These are phyloP conservation scores for Leptinotarsa rubiginosa DNA, from an alignment of 2,888 invertebrate species.

Conservation along the genomic window DNA sequence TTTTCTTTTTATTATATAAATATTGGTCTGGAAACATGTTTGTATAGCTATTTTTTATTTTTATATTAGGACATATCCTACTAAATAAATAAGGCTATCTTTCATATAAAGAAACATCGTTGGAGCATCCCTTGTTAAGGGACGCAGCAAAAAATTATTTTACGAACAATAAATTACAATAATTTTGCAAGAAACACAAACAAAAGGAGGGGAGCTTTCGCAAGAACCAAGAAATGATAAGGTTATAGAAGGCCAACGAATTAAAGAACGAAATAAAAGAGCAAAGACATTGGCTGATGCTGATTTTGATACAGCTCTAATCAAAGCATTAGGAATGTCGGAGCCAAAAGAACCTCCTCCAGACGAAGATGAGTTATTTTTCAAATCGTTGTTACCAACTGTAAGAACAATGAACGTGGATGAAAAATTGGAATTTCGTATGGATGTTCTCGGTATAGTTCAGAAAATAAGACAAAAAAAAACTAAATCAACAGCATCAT, in stretches of 20 bases:
- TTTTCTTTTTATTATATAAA: too few relatives aligned
- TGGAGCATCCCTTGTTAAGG: too few relatives aligned
- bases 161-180: too few relatives aligned
- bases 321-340: neutral
- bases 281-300: constrained; percentile 7
- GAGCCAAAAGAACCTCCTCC: neutral
- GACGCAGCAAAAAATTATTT: too few relatives aligned
- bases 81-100: too few relatives aligned
- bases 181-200: constrained; percentile 4
- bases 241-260: constrained; percentile 6
- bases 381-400: constrained; percentile 12
- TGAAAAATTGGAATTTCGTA: neutral
- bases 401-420: constrained; percentile 12
- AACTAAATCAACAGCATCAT: neutral
- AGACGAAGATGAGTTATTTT: neutral
- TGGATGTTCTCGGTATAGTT: neutral
- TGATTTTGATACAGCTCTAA: constrained; percentile 3
- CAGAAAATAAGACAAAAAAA: constrained; percentile 4
- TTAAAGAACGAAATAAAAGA: constrained; percentile 1
- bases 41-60: too few relatives aligned
- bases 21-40: too few relatives aligned
- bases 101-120: too few relatives aligned
- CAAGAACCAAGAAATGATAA: neutral
- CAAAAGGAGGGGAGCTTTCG: neutral
- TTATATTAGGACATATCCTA: too few relatives aligned